phyloP scores from a whole-genome alignment of 2,888 invertebrate genomes.

The Encarsia formosa region DNA sequence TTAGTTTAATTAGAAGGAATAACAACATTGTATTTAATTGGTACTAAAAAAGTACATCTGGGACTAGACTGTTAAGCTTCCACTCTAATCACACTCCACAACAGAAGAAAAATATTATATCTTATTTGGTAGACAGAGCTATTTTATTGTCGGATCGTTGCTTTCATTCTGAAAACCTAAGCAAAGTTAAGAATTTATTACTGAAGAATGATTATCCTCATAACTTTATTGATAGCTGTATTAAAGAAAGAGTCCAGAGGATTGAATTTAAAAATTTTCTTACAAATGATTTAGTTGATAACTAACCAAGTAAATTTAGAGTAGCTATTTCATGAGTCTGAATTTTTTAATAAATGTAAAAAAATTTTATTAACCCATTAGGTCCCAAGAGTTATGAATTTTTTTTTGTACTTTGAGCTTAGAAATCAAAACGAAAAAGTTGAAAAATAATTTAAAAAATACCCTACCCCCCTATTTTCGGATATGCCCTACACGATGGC shows the following conservation, averaged over 20 bases:
- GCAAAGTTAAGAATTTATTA: background rate
- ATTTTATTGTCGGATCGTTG: background rate
- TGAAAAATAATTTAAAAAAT: too few species aligned
- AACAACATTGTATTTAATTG: too few species aligned
- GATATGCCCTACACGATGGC: too few species aligned
- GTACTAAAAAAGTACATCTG: background rate
- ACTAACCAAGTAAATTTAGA: background rate
- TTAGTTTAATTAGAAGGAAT: too few species aligned
- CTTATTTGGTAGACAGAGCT: background rate
- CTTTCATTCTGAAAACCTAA: background rate
- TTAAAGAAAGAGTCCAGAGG: too few species aligned
- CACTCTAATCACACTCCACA: background rate
- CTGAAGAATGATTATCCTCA: background rate
- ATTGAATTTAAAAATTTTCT: background rate
- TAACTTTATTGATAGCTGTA: background rate
- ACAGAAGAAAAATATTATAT: background rate
- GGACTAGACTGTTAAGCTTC: background rate
- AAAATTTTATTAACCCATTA: background rate
- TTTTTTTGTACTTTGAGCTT: too few species aligned
- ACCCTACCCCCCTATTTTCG: too few species aligned
- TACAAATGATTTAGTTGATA: background rate
- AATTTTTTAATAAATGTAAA: background rate
- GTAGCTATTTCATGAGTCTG: background rate
- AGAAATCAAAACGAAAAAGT: too few species aligned
- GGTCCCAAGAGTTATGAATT: too few species aligned